Percentiles rank a stretch among this genome's conserved stretches.
Conservation (phyloP, 2,888 invertebrate genomes). For the Macaria liturata region DNA sequence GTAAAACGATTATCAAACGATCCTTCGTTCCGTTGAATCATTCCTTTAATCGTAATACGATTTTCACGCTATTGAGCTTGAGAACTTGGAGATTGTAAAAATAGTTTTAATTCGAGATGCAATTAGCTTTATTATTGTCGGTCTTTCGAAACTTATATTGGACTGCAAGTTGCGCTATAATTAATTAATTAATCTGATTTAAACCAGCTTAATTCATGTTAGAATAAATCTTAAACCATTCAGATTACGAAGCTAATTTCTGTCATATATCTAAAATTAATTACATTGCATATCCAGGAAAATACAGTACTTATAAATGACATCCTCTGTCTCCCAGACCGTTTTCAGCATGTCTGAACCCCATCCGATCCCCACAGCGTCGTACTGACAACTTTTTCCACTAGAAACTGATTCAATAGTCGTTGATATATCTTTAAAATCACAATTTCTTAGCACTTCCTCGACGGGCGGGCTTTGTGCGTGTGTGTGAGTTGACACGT, state of each 20-base stretch:
- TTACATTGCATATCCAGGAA: too few relatives aligned
- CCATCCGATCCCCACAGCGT: too few relatives aligned
- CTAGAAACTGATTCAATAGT: too few relatives aligned
- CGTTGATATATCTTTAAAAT: background rate
- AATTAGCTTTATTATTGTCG: constrained; percentile 18
- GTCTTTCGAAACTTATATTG: constrained; percentile 21
- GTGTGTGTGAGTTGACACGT: constrained; percentile 35
- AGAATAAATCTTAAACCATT: too few relatives aligned
- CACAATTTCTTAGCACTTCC: constrained; percentile 21
- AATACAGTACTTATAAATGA: too few relatives aligned
- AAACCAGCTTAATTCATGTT: too few relatives aligned
- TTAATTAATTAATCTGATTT: too few relatives aligned
- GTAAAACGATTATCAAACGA: constrained; percentile 81
- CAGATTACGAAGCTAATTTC: too few relatives aligned
- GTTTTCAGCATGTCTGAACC: too few relatives aligned
- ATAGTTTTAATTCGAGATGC: constrained; percentile 18
- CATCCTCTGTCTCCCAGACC: too few relatives aligned
- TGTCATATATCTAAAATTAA: too few relatives aligned
- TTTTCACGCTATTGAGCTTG: constrained; percentile 56
- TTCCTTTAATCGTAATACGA: constrained; percentile 64
- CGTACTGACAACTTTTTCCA: too few relatives aligned
- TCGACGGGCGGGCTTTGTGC: constrained; percentile 14
- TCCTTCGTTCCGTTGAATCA: constrained; percentile 54
- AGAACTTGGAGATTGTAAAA: constrained; percentile 12
- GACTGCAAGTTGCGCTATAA: background rate